Conservation (phyloP, 2,888 invertebrate genomes). For the Heliconius ismenius region DNA sequence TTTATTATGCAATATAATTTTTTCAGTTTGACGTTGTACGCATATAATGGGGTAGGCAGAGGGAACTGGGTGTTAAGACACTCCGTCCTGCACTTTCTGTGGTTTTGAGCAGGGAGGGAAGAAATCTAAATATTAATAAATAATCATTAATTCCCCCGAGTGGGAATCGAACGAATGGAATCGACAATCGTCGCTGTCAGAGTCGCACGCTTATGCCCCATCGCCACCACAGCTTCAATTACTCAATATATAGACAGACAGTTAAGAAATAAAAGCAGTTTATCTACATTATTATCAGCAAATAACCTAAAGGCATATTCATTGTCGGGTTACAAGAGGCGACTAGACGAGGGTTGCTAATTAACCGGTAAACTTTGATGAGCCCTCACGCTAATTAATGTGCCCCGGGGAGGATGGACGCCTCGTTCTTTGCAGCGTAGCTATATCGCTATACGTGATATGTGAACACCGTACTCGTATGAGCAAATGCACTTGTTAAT, state of each 20-base stretch:
- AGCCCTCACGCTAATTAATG: slow-evolving; percentile 77
- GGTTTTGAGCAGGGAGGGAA: no score
- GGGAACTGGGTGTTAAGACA: no score
- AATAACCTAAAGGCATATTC: slow-evolving; percentile 69
- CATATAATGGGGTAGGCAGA: no score
- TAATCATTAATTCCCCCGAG: no score
- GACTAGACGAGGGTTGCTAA: slow-evolving; percentile 74
- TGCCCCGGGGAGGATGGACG: slow-evolving; percentile 62
- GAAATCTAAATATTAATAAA: no score
- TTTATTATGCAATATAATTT: not conserved
- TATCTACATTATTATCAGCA: slow-evolving; percentile 30
- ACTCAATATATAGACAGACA: not conserved
- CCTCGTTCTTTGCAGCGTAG: slow-evolving; percentile 25
- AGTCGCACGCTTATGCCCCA: no score
- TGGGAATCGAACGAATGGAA: no score
- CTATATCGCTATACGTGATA: not conserved
- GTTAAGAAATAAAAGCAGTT: slow-evolving; percentile 17
- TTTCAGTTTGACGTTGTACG: no score
- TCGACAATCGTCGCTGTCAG: no score
- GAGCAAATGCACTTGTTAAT: not conserved
- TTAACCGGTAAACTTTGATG: slow-evolving; percentile 82
- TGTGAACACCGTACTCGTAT: not conserved
- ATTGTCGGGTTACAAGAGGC: slow-evolving; percentile 72
- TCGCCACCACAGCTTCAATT: no score
- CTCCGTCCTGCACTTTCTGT: no score